These are phyloP conservation scores for Beroe ovata DNA, from an alignment of 37 sponge, comb jelly and placozoan species.

Conservation along the genomic window DNA sequence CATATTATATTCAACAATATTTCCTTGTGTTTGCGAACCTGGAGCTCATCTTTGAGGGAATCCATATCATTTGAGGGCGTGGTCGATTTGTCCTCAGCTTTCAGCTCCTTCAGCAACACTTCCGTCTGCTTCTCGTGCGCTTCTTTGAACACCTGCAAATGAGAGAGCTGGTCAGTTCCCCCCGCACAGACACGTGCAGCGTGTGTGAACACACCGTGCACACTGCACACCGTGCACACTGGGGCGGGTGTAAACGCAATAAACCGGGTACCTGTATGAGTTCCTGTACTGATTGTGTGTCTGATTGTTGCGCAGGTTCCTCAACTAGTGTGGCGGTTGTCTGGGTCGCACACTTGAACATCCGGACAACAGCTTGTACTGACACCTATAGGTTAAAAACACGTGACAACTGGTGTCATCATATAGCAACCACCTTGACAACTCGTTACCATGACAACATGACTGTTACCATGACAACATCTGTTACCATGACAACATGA, in stretches of 20 bases:
- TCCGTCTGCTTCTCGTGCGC: slow-evolving; percentile 64
- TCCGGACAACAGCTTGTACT: slow-evolving; percentile 19
- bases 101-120: slow-evolving; percentile 38
- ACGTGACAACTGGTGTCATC: too few species aligned
- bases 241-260: too few species aligned
- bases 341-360: slow-evolving; percentile 66
- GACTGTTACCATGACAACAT: too few species aligned
- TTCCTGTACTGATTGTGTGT: not conserved
- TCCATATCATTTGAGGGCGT: not conserved
- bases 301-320: not conserved
- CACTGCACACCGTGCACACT: too few species aligned
- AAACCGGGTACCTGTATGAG: slow-evolving; percentile 49
- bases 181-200: too few species aligned
- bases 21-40: too few species aligned
- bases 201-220: too few species aligned
- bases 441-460: too few species aligned
- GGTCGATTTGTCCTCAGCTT: not conserved
- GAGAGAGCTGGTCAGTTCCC: too few species aligned
- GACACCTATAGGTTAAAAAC: slow-evolving; percentile 33
- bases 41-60: slow-evolving; percentile 8
- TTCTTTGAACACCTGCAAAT: slow-evolving; percentile 65
- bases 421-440: too few species aligned
- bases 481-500: too few species aligned
- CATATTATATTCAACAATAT: too few species aligned
- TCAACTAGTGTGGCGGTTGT: not conserved